Evolutionary conservation across 2,888 invertebrate genomes (phyloP).

Genomic region (Carterocephalus palaemon): DNA sequence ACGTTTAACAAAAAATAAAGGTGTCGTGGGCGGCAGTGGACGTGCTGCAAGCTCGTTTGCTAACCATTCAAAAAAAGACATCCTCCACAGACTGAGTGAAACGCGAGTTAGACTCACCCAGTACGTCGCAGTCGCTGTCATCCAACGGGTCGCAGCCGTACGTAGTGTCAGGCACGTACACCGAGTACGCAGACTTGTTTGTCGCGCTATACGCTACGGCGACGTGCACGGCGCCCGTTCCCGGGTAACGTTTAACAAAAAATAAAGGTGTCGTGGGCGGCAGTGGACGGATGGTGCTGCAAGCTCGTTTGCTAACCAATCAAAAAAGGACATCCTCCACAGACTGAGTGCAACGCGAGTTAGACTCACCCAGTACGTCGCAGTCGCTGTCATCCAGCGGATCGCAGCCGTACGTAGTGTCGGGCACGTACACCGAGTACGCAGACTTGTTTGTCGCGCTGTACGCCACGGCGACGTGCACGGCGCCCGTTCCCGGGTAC

Average conservation of each 20-base stretch:
- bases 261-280: no score
- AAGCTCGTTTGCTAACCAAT: no score
- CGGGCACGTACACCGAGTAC: slow-evolving; percentile 83
- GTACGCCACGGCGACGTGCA: slow-evolving; percentile 78
- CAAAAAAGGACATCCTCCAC: no score
- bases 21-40: no score
- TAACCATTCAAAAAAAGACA: no score
- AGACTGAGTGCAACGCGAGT: neutral
- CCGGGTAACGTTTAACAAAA: no score
- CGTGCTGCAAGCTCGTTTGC: no score
- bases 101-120: slow-evolving; percentile 77
- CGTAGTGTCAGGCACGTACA: slow-evolving; percentile 83
- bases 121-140: slow-evolving; percentile 69
- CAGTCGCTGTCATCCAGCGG: slow-evolving; percentile 69
- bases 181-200: slow-evolving; percentile 64
- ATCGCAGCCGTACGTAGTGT: slow-evolving; percentile 82
- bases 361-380: slow-evolving; percentile 71
- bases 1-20: no score
- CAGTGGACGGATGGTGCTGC: no score
- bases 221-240: slow-evolving; percentile 80
- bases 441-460: slow-evolving; percentile 47
- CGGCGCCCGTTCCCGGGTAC: slow-evolving; percentile 81
- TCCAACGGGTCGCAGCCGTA: slow-evolving; percentile 80
- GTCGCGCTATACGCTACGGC: slow-evolving; percentile 64
- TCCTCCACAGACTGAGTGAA: no score